phyloP scores from a whole-genome alignment of 1,140 invertebrate species.

The Caenorhabditis remanei region DNA sequence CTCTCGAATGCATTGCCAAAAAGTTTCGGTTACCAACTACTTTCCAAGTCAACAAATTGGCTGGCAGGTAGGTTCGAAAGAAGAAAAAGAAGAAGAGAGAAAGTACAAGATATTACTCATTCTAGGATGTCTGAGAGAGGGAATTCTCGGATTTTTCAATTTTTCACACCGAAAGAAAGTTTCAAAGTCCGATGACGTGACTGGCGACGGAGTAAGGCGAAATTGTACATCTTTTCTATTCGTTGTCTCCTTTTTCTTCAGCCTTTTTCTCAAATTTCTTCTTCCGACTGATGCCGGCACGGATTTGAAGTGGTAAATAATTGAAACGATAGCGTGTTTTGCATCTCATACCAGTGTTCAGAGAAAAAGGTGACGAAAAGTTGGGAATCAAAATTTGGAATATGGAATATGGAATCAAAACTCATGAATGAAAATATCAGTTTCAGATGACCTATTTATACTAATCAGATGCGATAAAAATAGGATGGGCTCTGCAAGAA shows the following conservation, averaged over 20 bases:
- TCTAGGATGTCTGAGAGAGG: not conserved
- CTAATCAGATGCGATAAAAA: not conserved
- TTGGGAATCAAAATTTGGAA: not conserved
- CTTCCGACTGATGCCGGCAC: slow-evolving; percentile 43
- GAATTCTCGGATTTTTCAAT: not conserved
- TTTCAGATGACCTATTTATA: slow-evolving; percentile 6
- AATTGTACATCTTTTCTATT: slow-evolving; percentile 29
- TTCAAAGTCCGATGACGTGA: slow-evolving; percentile 48
- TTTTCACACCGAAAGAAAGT: not conserved
- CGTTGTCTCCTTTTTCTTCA: slow-evolving; percentile 40
- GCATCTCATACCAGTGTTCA: slow-evolving; percentile 17
- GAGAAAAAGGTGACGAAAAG: not conserved
- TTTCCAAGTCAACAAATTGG: not conserved
- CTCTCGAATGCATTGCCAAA: slow-evolving; percentile 17
- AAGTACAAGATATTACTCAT: not conserved
- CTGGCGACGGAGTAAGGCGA: not conserved
- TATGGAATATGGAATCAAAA: too few relatives aligned
- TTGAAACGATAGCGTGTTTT: slow-evolving; percentile 55
- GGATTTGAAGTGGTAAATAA: slow-evolving; percentile 53
- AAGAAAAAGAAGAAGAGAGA: too few relatives aligned
- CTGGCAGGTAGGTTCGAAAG: slow-evolving; percentile 7
- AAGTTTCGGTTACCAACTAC: slow-evolving; percentile 30
- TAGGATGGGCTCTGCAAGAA: slow-evolving; percentile 13
- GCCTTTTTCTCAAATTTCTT: slow-evolving; percentile 49
- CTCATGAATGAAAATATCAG: not conserved